A percentile compares a stretch with the other conserved stretches of the same genome.
phyloP scores from a whole-genome alignment of 1,140 invertebrate genomes.

The Trichonephila inaurata region DNA sequence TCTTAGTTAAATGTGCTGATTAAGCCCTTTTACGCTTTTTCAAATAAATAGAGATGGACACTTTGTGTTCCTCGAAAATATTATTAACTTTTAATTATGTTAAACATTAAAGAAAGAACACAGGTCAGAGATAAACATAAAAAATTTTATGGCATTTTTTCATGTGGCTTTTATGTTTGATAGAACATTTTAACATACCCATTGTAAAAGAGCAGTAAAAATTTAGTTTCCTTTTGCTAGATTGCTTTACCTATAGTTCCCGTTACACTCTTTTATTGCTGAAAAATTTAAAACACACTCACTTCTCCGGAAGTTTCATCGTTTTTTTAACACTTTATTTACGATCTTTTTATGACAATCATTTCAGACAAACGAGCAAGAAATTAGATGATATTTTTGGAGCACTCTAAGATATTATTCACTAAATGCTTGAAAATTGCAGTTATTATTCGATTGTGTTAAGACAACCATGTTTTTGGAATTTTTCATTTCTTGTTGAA shows the following conservation, averaged over 20 bases:
- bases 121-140: slow-evolving; percentile 13
- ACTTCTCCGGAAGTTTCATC: background rate
- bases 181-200: slow-evolving; percentile 29
- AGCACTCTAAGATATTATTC: slow-evolving; percentile 33
- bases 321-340: slow-evolving; percentile 47
- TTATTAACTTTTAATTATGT: slow-evolving; percentile 47
- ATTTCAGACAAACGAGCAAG: slow-evolving; percentile 11
- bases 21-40: background rate
- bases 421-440: slow-evolving; percentile 33
- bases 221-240: slow-evolving; percentile 17
- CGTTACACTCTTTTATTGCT: slow-evolving; percentile 1
- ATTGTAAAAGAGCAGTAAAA: slow-evolving; percentile 47
- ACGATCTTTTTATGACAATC: slow-evolving; percentile 34
- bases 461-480: background rate
- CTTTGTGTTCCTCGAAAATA: background rate
- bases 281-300: slow-evolving; percentile 29
- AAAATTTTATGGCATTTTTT: slow-evolving; percentile 21
- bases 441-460: background rate
- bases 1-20: slow-evolving; percentile 11
- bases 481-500: background rate
- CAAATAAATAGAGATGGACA: background rate
- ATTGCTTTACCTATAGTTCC: background rate
- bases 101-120: slow-evolving; percentile 11
- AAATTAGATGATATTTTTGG: slow-evolving; percentile 34
- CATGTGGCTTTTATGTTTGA: slow-evolving; percentile 1